Evolutionary conservation across 2,888 invertebrate genomes (phyloP).

Genomic region (Antheraea yamamai): DNA sequence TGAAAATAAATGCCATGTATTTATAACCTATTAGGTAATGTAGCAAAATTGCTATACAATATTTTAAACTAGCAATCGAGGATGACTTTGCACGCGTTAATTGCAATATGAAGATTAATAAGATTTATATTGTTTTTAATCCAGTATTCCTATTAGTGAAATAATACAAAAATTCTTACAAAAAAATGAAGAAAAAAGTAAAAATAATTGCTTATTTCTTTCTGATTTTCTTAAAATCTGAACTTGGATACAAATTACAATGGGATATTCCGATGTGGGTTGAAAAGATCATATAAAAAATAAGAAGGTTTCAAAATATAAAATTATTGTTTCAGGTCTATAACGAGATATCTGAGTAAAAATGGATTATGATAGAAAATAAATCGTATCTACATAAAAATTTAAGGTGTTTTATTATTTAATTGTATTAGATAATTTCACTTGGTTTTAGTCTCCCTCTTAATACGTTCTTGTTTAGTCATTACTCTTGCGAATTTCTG

Average conservation of each 20-base stretch:
- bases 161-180: no score
- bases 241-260: no score
- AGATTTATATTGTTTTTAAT: no score
- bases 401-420: not conserved
- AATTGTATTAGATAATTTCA: not conserved
- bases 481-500: not conserved
- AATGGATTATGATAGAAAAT: not conserved
- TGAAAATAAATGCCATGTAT: not conserved
- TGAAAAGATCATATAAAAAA: not conserved
- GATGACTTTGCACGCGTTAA: no score
- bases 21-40: not conserved
- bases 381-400: not conserved
- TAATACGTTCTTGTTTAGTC: not conserved
- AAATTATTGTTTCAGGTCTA: not conserved
- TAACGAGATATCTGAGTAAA: not conserved
- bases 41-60: no score
- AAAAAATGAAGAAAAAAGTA: no score
- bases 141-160: no score
- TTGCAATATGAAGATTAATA: no score
- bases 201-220: no score
- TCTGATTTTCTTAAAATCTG: no score
- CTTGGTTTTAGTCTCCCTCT: slow-evolving; percentile 25
- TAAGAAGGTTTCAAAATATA: not conserved
- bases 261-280: not conserved
- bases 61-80: no score